phyloP scores from a whole-genome alignment of 1,140 invertebrate species.

The Drosophila ohnishii region DNA sequence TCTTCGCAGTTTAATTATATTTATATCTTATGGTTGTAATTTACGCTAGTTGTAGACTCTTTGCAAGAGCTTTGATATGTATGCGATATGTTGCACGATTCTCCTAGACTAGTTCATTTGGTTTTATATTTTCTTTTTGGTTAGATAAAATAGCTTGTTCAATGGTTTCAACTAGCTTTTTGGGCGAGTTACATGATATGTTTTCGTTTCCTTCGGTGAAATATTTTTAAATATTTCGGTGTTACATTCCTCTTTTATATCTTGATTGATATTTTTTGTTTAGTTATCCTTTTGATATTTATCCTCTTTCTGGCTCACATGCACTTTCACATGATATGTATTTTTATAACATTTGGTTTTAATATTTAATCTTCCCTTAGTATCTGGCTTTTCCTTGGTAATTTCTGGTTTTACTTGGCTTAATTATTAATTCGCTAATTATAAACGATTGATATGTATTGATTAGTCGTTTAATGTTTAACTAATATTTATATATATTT shows the following conservation, averaged over 20 bases:
- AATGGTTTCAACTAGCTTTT: conserved; percentile 28
- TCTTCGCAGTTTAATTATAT: conserved; percentile 27
- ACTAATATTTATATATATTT: conserved; percentile 4
- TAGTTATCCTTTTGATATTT: background rate
- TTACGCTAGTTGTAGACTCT: conserved; percentile 59
- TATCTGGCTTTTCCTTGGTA: conserved; percentile 1
- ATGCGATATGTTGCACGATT: conserved; percentile 67
- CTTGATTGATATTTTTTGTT: background rate
- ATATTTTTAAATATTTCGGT: background rate
- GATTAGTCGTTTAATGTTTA: conserved; percentile 7
- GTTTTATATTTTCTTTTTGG: conserved; percentile 26
- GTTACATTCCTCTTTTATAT: background rate
- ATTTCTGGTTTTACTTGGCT: background rate
- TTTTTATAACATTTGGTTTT: conserved; percentile 2
- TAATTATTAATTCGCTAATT: conserved; percentile 2
- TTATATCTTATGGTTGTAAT: conserved; percentile 26
- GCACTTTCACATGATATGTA: conserved; percentile 45
- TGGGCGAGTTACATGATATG: conserved; percentile 66
- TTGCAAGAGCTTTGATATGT: conserved; percentile 76
- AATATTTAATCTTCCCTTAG: background rate
- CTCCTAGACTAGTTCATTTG: conserved; percentile 65
- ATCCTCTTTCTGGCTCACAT: background rate
- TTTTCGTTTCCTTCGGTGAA: conserved; percentile 13
- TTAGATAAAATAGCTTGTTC: conserved; percentile 14
- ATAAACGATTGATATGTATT: conserved; percentile 22